phyloP scores from a whole-genome alignment of 2,113 vertebrate species.

The Odocoileus virginianus region DNA sequence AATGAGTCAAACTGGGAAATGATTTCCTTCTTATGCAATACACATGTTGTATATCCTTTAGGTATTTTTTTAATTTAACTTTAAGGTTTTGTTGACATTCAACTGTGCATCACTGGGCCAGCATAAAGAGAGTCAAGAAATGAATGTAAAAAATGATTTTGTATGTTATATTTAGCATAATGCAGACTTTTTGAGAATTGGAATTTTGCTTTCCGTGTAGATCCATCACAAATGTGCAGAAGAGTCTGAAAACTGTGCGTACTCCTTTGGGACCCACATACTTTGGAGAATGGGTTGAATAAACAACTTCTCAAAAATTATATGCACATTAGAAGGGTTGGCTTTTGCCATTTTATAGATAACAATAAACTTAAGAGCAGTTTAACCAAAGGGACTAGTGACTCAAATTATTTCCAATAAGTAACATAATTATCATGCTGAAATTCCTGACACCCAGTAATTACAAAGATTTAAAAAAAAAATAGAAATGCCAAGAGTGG shows the following conservation, averaged over 20 bases:
- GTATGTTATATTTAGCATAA: neutral
- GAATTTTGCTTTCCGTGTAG: neutral
- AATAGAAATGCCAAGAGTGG: neutral
- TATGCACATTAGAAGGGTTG: neutral
- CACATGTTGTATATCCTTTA: neutral
- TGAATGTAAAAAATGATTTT: neutral
- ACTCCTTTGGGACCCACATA: neutral
- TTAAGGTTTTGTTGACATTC: neutral
- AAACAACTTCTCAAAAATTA: neutral
- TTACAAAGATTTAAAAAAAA: neutral
- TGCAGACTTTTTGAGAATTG: neutral
- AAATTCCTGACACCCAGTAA: constrained; percentile 13
- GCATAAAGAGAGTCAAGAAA: neutral
- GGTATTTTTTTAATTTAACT: neutral
- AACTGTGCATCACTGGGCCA: neutral
- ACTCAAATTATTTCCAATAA: constrained; percentile 22
- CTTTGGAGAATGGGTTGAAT: neutral
- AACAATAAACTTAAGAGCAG: neutral
- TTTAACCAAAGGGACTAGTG: constrained; percentile 10
- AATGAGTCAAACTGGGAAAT: neutral
- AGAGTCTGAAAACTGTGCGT: neutral
- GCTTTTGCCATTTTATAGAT: neutral
- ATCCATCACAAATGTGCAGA: neutral
- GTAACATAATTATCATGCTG: constrained; percentile 11
- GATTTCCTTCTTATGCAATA: neutral